phyloP scores from a whole-genome alignment of 2,888 invertebrate genomes.

The Tenthredo mesomela region DNA sequence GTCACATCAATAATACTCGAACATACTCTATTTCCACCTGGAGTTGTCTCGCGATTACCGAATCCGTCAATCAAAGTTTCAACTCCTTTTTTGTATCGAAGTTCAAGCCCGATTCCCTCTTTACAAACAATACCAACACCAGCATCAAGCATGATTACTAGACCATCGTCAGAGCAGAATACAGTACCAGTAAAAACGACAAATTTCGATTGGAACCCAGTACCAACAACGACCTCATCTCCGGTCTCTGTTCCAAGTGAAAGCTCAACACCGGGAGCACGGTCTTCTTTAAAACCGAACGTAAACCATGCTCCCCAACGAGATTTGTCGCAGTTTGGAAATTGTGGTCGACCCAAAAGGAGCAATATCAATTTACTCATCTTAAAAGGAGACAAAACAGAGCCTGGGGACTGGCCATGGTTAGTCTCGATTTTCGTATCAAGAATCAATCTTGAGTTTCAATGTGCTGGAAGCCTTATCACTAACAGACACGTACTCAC shows the following conservation, averaged over 20 bases:
- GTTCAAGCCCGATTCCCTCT: neutral
- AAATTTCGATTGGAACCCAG: neutral
- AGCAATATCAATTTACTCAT: slow-evolving; percentile 65
- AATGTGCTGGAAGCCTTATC: slow-evolving; percentile 75
- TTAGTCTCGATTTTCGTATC: slow-evolving; percentile 83
- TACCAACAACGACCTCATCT: neutral
- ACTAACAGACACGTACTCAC: slow-evolving; percentile 73
- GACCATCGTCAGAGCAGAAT: neutral
- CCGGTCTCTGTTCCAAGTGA: neutral
- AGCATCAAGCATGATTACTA: neutral
- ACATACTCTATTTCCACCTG: slow-evolving; percentile 73
- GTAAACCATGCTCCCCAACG: neutral
- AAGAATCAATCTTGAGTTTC: slow-evolving; percentile 74
- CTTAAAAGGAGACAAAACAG: slow-evolving; percentile 71
- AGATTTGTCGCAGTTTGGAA: slow-evolving; percentile 4
- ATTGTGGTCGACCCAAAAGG: slow-evolving; percentile 61
- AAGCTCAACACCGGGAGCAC: neutral
- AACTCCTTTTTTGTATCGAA: neutral
- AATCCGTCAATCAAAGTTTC: neutral
- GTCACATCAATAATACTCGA: slow-evolving; percentile 74
- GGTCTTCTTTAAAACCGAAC: neutral
- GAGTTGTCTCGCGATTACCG: slow-evolving; percentile 53
- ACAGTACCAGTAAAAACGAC: neutral
- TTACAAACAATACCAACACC: neutral
- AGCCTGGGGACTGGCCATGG: slow-evolving; percentile 83